Conservation (phyloP, 2,888 invertebrate genomes). For the Cephus runcator region DNA sequence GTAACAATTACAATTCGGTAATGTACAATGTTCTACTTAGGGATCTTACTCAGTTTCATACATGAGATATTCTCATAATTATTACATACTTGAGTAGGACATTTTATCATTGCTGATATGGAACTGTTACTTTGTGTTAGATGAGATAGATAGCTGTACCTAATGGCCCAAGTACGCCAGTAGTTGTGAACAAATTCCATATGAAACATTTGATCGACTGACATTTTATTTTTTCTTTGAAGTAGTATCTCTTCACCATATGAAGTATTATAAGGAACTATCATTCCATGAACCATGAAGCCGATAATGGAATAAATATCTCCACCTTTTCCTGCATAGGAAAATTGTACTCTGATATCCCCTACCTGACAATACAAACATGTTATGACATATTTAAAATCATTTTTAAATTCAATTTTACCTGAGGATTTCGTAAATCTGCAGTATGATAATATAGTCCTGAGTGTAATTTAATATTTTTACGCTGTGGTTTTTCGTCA, state of each 20-base stretch:
- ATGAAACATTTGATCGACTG: slow-evolving; percentile 78
- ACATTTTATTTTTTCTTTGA: slow-evolving; percentile 78
- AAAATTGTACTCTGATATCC: slow-evolving; percentile 86
- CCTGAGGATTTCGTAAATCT: slow-evolving; percentile 84
- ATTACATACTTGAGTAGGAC: too few relatives aligned
- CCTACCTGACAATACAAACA: slow-evolving; percentile 69
- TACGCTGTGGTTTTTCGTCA: slow-evolving; percentile 83
- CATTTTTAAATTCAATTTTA: slow-evolving; percentile 18
- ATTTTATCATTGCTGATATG: too few relatives aligned
- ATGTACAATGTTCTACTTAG: background rate
- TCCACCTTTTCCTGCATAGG: slow-evolving; percentile 80
- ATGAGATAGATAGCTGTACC: slow-evolving; percentile 42
- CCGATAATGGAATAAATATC: slow-evolving; percentile 74
- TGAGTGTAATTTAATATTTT: slow-evolving; percentile 84
- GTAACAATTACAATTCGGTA: background rate
- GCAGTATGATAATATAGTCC: slow-evolving; percentile 88
- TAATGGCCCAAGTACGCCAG: slow-evolving; percentile 71
- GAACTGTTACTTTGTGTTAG: too few relatives aligned
- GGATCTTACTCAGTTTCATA: too few relatives aligned
- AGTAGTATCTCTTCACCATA: slow-evolving; percentile 79
- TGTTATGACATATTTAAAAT: too few relatives aligned
- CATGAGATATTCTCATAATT: too few relatives aligned
- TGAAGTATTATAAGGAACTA: slow-evolving; percentile 78
- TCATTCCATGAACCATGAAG: slow-evolving; percentile 71
- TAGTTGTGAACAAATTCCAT: slow-evolving; percentile 74